Percentiles rank a stretch among this genome's conserved stretches.
phyloP scores from a whole-genome alignment of 2,113 vertebrate genomes.

The Talpa occidentalis region DNA sequence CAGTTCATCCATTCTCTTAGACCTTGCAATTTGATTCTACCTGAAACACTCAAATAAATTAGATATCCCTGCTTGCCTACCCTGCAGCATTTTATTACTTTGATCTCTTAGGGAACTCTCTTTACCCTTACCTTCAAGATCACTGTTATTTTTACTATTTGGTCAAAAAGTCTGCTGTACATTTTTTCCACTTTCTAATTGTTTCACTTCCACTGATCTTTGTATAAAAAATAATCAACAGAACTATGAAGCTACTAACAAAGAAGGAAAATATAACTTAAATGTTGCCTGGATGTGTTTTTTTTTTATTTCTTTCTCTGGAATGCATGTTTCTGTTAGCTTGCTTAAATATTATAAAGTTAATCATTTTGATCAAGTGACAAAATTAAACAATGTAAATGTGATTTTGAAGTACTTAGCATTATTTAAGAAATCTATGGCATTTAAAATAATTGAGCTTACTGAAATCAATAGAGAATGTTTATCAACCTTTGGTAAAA shows the following conservation, averaged over 20 bases:
- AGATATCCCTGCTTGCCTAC: not conserved
- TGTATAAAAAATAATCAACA: not conserved
- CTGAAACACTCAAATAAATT: constrained; percentile 8
- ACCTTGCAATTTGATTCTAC: not conserved
- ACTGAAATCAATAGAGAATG: constrained; percentile 11
- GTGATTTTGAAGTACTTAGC: not conserved
- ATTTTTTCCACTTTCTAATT: not conserved
- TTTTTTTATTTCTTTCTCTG: not conserved
- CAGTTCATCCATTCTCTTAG: constrained; percentile 9
- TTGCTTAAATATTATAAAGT: not conserved
- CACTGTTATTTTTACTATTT: not conserved
- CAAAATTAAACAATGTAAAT: not conserved
- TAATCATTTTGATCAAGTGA: not conserved
- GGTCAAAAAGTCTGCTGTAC: not conserved
- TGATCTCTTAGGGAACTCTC: not conserved
- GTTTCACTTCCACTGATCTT: not conserved
- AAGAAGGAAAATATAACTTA: not conserved
- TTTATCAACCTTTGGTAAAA: not conserved
- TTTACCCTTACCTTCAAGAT: not conserved
- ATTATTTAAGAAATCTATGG: constrained; percentile 16
- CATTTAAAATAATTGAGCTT: not conserved
- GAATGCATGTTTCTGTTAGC: not conserved
- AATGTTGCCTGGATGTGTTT: not conserved
- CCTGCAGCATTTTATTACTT: not conserved
- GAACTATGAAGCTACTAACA: not conserved